phyloP scores from a whole-genome alignment of 2,113 vertebrate species.

The Myodes glareolus region DNA sequence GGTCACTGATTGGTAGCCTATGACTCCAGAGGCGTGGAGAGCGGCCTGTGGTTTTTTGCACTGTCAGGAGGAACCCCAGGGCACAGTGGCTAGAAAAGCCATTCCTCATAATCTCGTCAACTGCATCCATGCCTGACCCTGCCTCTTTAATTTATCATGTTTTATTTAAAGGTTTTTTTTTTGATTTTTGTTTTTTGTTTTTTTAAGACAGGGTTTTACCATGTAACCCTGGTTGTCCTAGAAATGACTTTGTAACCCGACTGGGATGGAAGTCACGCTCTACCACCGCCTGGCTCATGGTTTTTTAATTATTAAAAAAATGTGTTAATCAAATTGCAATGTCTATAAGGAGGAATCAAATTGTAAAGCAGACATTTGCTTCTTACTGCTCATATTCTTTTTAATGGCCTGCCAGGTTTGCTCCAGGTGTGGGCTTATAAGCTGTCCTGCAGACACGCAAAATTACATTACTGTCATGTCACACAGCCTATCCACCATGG shows the following conservation, averaged over 20 bases:
- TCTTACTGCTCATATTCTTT: not conserved
- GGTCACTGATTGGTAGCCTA: not conserved
- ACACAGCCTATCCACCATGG: too few species aligned
- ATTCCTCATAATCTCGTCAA: not conserved
- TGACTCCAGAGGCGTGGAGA: not conserved
- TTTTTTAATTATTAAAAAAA: not conserved
- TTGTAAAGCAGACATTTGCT: not conserved
- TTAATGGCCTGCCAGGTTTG: not conserved
- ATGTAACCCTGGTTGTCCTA: not conserved
- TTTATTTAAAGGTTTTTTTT: not conserved
- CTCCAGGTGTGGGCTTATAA: not conserved
- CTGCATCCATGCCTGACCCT: not conserved
- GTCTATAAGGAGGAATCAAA: not conserved
- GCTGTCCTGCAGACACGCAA: too few species aligned
- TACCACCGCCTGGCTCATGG: not conserved
- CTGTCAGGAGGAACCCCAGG: not conserved
- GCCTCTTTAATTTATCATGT: not conserved
- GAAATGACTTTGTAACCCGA: not conserved
- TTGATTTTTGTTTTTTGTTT: not conserved
- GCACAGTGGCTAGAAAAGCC: not conserved
- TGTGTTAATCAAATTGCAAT: not conserved
- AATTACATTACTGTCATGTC: not conserved
- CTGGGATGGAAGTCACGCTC: not conserved
- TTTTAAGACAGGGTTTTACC: not conserved
- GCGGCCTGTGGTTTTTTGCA: not conserved